Evolutionary conservation across 2,888 invertebrate species (phyloP).

Genomic region (Frankliniella fusca): DNA sequence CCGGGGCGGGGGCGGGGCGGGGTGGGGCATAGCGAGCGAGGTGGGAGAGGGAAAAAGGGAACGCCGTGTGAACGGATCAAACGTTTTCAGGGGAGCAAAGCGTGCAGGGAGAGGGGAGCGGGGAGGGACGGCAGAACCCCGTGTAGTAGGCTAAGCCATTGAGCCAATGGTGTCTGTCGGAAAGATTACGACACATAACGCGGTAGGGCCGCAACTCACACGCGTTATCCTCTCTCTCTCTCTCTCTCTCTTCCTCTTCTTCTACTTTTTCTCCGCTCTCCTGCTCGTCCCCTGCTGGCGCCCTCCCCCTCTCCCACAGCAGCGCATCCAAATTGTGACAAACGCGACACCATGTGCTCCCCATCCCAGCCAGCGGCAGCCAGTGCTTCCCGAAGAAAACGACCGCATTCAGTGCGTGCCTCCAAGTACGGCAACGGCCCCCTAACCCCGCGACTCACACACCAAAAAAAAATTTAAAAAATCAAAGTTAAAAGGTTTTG

Average conservation of each 20-base stretch:
- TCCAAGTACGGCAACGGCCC: no score
- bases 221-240: background rate
- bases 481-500: no score
- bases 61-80: background rate
- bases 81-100: background rate
- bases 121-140: background rate
- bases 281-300: background rate
- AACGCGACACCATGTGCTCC: background rate
- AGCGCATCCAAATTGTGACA: slow-evolving; percentile 1
- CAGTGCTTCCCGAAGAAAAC: no score
- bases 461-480: no score
- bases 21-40: background rate
- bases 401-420: no score
- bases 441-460: no score
- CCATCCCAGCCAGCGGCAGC: no score
- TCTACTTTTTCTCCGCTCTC: background rate
- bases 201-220: background rate
- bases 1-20: background rate
- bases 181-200: slow-evolving; percentile 16
- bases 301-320: background rate
- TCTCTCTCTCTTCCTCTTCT: background rate
- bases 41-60: background rate
- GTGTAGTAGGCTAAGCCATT: slow-evolving; percentile 13
- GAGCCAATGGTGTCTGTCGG: slow-evolving; percentile 21
- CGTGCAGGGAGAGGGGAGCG: background rate